phyloP scores from a whole-genome alignment of 2,113 vertebrate species.

The Halcyon senegalensis region DNA sequence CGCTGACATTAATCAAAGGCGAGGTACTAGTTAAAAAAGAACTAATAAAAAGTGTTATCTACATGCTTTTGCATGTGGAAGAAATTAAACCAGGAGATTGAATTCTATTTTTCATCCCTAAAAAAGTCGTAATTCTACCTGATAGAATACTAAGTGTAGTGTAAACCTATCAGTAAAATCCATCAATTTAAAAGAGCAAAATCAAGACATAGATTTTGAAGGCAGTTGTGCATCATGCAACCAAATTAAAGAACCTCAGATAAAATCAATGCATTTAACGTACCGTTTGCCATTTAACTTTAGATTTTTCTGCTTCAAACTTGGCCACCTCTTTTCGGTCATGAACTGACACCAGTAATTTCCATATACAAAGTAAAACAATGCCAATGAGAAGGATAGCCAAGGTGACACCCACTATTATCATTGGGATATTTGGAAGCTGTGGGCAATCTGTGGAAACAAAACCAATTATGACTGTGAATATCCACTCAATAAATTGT shows the following conservation, averaged over 20 bases:
- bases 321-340: constrained; percentile 96
- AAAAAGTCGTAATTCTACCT: not conserved
- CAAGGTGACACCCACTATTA: constrained; percentile 90
- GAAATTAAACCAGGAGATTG: not conserved
- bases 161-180: not conserved
- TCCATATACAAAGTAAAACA: constrained; percentile 90
- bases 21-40: not conserved
- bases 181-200: not conserved
- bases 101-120: not conserved
- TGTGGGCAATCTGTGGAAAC: constrained; percentile 85
- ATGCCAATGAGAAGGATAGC: constrained; percentile 92
- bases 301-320: constrained; percentile 93
- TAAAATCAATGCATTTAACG: constrained; percentile 4
- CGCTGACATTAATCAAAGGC: not conserved
- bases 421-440: constrained; percentile 88
- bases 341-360: constrained; percentile 91
- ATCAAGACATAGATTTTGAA: not conserved
- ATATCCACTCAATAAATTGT: not conserved
- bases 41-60: not conserved
- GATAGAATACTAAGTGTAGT: not conserved
- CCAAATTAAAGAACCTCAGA: not conserved
- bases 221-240: not conserved
- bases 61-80: not conserved
- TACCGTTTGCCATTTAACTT: constrained; percentile 96
- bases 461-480: not conserved